Base-by-base conservation (phyloP, 2,113 vertebrate genomes). In the Limanda limanda region DNA sequence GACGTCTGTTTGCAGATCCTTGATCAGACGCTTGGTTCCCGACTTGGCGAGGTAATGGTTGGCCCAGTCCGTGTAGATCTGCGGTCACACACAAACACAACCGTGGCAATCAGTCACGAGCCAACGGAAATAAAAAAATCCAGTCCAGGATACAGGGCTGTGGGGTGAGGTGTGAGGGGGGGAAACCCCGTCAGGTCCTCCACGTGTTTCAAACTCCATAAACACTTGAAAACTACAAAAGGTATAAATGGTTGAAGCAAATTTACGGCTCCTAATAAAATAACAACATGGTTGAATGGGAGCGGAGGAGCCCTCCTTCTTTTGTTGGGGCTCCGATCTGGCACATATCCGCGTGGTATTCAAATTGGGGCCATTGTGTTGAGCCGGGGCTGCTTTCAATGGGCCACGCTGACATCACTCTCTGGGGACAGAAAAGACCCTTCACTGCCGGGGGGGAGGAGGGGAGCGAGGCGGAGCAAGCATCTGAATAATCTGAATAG, bases 21-120 rank as follows among this genome's bases (percentile, higher is more conserved):
- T 97, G 93, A 99, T 99, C 88, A 99, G 95, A 5, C 97, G 97
- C 89, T 97, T 97, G 92, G 98, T 96, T 87, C 98, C 98, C 0
- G 98, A 99, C 92, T 97, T 99, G 69, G 96, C 97, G 52, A 99
- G 95, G 81, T 99, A 99, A 82, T 99, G 97, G 92, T 99, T 99
- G 80, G 97, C 98, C 98, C 98, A 99, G 92, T 99, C 98, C 0
- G 97, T 99, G 88, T 99, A 99, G 94, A 99, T 99, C 98, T 99
- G 92, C 82, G 24, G 81, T 83, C 90, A 89, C 54, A 92, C 87
- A 82, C 81, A 91, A 83, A 87, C 79, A 87, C 42, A 74, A 65
- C 31, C 54, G 3, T 56, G 3, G 14, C 2, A 14, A 60, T 91
- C 85, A 86, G 71, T 72, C 40, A 45, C 2, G 24, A 87, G 58